Evolutionary conservation across 2,113 vertebrate species (phyloP).

Genomic region (Corydoras maculifer): DNA sequence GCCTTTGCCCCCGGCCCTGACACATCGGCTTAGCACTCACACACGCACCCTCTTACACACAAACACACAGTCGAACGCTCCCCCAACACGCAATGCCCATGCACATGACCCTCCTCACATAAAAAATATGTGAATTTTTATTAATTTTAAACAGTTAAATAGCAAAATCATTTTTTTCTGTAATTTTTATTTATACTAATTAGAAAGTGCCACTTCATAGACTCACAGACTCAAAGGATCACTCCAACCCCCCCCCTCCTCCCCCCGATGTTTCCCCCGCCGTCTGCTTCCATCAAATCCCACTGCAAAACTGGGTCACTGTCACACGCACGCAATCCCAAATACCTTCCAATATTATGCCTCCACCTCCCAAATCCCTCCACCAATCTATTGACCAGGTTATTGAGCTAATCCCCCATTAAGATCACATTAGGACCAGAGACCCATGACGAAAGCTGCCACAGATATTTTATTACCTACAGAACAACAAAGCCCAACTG

Average conservation of each 20-base stretch:
- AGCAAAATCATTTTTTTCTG: conserved; percentile 48
- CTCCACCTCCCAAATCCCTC: background rate
- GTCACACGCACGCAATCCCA: conserved; percentile 50
- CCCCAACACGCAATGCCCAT: conserved; percentile 6
- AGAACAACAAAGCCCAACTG: background rate
- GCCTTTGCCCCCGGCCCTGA: conserved; percentile 54
- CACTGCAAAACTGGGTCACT: conserved; percentile 61
- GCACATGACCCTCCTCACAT: background rate
- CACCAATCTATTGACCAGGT: background rate
- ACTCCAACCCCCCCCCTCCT: background rate
- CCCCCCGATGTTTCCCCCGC: conserved; percentile 27
- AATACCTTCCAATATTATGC: conserved; percentile 11
- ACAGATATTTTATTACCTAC: background rate
- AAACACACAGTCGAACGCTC: conserved; percentile 21
- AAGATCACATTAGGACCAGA: no score
- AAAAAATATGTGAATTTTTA: background rate
- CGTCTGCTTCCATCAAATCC: conserved; percentile 56
- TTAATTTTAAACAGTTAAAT: conserved; percentile 42
- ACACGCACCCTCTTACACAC: conserved; percentile 20
- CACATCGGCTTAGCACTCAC: conserved; percentile 56
- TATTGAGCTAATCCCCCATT: background rate
- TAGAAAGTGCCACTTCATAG: conserved; percentile 11
- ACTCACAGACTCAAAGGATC: conserved; percentile 1
- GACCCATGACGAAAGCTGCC: conserved; percentile 8
- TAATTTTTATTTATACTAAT: conserved; percentile 39